phyloP scores from a whole-genome alignment of 2,888 invertebrate species.

The Matsumyia berberina region DNA sequence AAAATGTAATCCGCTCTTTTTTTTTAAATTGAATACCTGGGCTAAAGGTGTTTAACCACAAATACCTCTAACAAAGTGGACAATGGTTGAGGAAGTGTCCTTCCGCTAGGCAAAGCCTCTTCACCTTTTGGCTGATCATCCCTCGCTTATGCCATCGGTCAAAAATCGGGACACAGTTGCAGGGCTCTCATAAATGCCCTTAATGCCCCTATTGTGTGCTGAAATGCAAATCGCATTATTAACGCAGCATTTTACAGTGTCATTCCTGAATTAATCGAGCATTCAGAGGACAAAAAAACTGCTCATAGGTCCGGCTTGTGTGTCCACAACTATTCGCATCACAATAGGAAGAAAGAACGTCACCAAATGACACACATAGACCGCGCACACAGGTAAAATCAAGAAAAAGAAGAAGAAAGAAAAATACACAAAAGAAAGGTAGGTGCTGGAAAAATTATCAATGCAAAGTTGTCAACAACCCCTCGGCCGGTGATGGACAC shows the following conservation, averaged over 20 bases:
- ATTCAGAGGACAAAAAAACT: conserved; percentile 1
- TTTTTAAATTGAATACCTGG: conserved; percentile 44
- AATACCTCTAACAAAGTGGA: conserved; percentile 34
- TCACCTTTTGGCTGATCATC: conserved; percentile 34
- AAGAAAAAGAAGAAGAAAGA: conserved; percentile 28
- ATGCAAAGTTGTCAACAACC: conserved; percentile 52
- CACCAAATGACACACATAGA: conserved; percentile 47
- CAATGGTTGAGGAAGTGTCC: conserved; percentile 55
- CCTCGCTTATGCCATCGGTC: conserved; percentile 35
- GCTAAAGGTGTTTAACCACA: conserved; percentile 57
- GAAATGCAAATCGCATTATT: conserved; percentile 83
- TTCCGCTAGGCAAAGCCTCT: conserved; percentile 15
- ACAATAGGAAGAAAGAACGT: conserved; percentile 5
- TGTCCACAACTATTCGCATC: conserved; percentile 43
- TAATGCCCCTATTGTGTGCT: conserved; percentile 55
- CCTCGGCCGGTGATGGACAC: conserved; percentile 8
- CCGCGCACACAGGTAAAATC: conserved; percentile 16
- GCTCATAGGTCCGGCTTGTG: conserved; percentile 43
- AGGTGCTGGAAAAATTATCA: conserved; percentile 57
- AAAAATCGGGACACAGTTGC: conserved; percentile 43
- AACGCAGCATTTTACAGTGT: conserved; percentile 79
- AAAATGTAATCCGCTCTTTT: conserved; percentile 59
- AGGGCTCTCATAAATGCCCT: conserved; percentile 32
- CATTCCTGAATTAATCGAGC: conserved; percentile 53
- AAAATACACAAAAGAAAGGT: conserved; percentile 62